phyloP scores from a whole-genome alignment of 2,113 vertebrate species.

The Emydura subglobosa region DNA sequence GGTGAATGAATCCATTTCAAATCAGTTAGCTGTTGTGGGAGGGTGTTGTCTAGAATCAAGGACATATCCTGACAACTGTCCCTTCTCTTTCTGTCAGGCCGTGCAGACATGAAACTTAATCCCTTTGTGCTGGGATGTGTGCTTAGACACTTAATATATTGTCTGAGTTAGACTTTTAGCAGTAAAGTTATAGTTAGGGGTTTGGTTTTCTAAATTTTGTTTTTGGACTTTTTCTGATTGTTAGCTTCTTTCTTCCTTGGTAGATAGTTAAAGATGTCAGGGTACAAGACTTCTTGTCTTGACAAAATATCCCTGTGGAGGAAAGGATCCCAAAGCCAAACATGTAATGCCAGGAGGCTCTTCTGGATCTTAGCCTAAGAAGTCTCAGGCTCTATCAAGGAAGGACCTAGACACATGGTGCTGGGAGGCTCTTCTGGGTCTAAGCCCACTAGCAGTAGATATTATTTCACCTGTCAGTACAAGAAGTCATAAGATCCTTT shows the following conservation, averaged over 20 bases:
- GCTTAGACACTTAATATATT: neutral
- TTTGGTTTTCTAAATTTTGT: neutral
- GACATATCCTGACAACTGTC: neutral
- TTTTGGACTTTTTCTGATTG: neutral
- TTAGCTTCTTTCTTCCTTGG: neutral
- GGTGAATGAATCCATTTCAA: neutral
- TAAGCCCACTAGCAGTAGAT: neutral
- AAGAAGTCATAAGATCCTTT: neutral
- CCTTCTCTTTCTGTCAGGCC: neutral
- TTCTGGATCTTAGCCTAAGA: neutral
- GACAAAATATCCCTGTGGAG: neutral
- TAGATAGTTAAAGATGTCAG: neutral
- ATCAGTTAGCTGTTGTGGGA: neutral
- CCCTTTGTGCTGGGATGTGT: neutral
- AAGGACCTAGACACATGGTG: neutral
- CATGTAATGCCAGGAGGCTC: neutral
- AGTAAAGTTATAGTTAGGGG: neutral
- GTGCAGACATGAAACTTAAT: neutral
- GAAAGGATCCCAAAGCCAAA: neutral
- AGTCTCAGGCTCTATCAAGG: neutral
- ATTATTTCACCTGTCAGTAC: neutral
- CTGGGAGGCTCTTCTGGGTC: neutral
- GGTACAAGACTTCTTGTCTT: neutral
- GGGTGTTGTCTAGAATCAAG: rapidly evolving
- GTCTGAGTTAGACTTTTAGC: neutral